A percentile compares a stretch with the other conserved stretches of the same genome.
Evolutionary conservation across 2,113 vertebrate species (phyloP).

Genomic region (Larimichthys crocea): DNA sequence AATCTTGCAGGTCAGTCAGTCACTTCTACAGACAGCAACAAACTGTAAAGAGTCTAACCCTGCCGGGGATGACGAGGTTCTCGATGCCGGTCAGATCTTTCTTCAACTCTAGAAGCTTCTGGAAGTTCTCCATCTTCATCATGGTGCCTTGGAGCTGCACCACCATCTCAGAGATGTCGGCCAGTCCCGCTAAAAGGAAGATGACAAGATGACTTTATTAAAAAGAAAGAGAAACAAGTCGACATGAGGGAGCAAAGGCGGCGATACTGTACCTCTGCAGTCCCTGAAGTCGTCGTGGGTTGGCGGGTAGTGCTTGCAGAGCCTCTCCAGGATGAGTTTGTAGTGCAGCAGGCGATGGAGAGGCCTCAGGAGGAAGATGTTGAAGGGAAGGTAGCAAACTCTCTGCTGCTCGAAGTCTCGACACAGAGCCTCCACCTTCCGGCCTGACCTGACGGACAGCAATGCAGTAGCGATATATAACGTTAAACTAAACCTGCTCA

Average conservation of each 20-base stretch:
- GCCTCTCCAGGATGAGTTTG: conserved; percentile 95
- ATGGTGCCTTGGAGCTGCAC: conserved; percentile 92
- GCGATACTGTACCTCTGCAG: conserved; percentile 87
- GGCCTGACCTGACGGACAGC: conserved; percentile 80
- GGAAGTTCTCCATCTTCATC: conserved; percentile 99
- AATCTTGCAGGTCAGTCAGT: no score
- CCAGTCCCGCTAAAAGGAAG: conserved; percentile 88
- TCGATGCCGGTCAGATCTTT: conserved; percentile 95
- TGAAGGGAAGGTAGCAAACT: conserved; percentile 96
- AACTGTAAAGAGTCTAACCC: conserved; percentile 81
- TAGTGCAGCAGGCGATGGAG: conserved; percentile 98
- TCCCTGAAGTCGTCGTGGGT: conserved; percentile 93
- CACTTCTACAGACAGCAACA: no score
- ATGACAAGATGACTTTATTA: not conserved
- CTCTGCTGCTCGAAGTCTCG: conserved; percentile 96
- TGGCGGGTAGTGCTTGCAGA: conserved; percentile 95
- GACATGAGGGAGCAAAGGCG: not conserved
- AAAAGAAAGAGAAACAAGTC: no score
- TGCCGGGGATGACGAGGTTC: conserved; percentile 88
- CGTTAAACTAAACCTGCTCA: no score
- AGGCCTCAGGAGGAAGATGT: conserved; percentile 94
- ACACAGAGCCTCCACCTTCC: conserved; percentile 89
- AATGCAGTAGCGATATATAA: no score
- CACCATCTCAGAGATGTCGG: conserved; percentile 93
- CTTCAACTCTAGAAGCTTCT: conserved; percentile 96